Conservation (phyloP, 2,797 vertebrate species). For the Acanthis flammea region DNA sequence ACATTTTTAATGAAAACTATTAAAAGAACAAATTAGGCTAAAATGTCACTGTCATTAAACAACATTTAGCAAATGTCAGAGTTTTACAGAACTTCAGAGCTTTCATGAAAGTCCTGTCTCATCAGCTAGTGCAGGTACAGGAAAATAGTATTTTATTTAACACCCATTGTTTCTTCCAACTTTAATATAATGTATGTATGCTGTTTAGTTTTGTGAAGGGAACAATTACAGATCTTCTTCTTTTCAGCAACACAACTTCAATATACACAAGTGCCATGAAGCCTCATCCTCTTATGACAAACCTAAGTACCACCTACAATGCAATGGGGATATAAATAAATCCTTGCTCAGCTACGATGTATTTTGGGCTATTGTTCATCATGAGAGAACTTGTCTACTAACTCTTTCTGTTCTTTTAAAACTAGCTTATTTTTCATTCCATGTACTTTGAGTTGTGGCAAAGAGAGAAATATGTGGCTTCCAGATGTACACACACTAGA, state of each 20-base stretch:
- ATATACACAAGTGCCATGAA: background rate
- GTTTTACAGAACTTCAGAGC: background rate
- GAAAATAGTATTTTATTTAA: background rate
- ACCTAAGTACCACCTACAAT: background rate
- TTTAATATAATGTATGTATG: background rate
- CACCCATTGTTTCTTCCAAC: background rate
- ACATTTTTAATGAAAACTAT: constrained; percentile 64
- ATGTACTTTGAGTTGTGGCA: background rate
- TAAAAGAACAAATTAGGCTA: constrained; percentile 63
- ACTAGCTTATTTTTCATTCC: background rate
- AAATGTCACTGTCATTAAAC: constrained; percentile 71
- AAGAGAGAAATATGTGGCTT: background rate
- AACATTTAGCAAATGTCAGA: constrained; percentile 67
- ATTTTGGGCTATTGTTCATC: background rate
- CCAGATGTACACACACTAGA: background rate
- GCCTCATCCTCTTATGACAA: background rate
- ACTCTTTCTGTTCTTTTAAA: background rate
- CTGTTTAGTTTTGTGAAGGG: background rate
- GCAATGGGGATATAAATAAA: background rate
- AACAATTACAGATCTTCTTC: background rate
- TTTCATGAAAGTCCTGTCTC: background rate
- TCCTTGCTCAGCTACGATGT: background rate
- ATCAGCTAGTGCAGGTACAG: background rate
- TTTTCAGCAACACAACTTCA: background rate
- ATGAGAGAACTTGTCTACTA: background rate